Percentiles rank a stretch among this genome's conserved stretches.
Evolutionary conservation across 2,797 vertebrate genomes (phyloP).

Genomic region (Gymnopithys bicolor): DNA sequence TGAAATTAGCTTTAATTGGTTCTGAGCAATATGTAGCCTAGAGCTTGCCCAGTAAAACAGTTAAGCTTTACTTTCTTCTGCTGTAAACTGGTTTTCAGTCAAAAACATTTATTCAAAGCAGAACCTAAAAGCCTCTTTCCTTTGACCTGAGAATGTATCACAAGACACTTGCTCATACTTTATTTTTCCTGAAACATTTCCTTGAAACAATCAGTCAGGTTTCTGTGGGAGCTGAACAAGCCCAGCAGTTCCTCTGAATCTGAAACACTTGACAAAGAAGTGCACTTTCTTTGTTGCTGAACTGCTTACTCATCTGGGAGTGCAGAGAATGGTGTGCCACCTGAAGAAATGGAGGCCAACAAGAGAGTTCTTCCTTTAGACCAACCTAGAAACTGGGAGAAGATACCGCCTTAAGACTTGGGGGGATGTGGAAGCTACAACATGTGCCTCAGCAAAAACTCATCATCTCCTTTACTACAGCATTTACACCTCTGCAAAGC

Average conservation of each 20-base stretch:
- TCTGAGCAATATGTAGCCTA: not conserved
- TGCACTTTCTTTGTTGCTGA: rapidly evolving
- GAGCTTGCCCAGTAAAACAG: not conserved
- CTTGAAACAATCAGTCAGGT: not conserved
- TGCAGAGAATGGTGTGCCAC: not conserved
- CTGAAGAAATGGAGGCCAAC: not conserved
- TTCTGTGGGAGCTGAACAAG: not conserved
- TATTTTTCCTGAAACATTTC: not conserved
- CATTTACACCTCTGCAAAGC: not conserved
- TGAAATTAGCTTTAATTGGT: not conserved
- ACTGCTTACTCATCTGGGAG: not conserved
- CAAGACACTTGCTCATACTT: not conserved
- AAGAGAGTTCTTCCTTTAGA: not conserved
- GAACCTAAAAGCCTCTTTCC: not conserved
- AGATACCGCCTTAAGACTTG: not conserved
- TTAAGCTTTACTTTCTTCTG: not conserved
- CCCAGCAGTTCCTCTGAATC: not conserved
- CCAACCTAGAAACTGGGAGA: not conserved
- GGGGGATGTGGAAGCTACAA: not conserved
- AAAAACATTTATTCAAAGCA: not conserved
- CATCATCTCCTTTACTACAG: not conserved
- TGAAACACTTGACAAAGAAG: not conserved
- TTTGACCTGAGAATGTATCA: not conserved
- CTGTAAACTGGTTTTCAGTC: not conserved
- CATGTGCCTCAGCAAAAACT: not conserved